Percentiles rank a stretch among this genome's conserved stretches.
Evolutionary conservation across 2,113 vertebrate genomes (phyloP).

Genomic region (Odocoileus virginianus): DNA sequence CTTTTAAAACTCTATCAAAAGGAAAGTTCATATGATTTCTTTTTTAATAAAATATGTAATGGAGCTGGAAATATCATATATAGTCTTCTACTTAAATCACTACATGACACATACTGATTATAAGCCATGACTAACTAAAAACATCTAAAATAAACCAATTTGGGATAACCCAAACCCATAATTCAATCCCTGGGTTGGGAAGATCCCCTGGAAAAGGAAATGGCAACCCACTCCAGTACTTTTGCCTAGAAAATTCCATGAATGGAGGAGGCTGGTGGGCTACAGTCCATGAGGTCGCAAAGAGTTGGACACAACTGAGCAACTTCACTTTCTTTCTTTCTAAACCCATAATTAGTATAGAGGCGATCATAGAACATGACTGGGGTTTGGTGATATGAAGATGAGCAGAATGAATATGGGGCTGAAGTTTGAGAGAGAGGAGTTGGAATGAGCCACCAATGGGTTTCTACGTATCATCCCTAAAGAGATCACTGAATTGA

Average conservation of each 20-base stretch:
- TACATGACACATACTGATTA: neutral
- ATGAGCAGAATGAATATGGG: neutral
- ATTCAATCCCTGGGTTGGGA: neutral
- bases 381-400: neutral
- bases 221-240: neutral
- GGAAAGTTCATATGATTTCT: neutral
- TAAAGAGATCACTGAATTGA: neutral
- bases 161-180: neutral
- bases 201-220: neutral
- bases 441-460: neutral
- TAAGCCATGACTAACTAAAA: neutral
- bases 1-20: neutral
- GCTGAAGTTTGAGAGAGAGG: neutral
- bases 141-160: neutral
- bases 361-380: neutral
- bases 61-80: neutral
- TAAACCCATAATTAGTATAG: neutral
- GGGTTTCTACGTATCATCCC: neutral
- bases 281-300: neutral
- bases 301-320: neutral
- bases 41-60: neutral
- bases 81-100: neutral
- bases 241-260: neutral
- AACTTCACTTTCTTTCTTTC: neutral
- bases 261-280: neutral